Percentiles rank a stretch among this genome's conserved stretches.
Conservation (phyloP, 2,113 vertebrate genomes). For the Potamarius usumacintae region DNA sequence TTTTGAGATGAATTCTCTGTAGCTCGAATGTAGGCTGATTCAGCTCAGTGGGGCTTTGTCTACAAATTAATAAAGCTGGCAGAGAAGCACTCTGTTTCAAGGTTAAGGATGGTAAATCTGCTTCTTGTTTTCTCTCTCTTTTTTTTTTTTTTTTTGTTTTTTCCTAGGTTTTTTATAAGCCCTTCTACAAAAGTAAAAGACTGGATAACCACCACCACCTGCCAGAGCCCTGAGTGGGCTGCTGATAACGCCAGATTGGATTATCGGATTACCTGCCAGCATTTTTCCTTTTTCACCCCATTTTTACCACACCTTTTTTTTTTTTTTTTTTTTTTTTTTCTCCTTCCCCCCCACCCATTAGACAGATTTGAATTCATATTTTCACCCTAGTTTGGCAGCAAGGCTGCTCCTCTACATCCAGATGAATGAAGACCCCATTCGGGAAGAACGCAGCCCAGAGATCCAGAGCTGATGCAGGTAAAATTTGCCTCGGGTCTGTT, state of each 20-base stretch:
- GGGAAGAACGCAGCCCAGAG: slow-evolving; percentile 89
- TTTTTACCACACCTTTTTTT: not conserved
- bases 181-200: slow-evolving; percentile 36
- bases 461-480: slow-evolving; percentile 96
- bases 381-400: slow-evolving; percentile 84
- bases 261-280: slow-evolving; percentile 29
- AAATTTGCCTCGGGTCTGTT: slow-evolving; percentile 15
- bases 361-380: slow-evolving; percentile 29
- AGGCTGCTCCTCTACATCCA: slow-evolving; percentile 89
- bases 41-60: not conserved
- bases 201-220: slow-evolving; percentile 38
- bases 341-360: not conserved
- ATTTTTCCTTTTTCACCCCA: not conserved
- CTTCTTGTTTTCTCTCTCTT: not conserved
- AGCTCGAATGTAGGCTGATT: not conserved
- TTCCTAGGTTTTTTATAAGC: slow-evolving; percentile 43
- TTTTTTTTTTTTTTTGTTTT: not conserved
- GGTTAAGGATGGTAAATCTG: not conserved
- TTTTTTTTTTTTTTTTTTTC: not conserved
- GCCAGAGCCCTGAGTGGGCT: slow-evolving; percentile 47
- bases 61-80: slow-evolving; percentile 1
- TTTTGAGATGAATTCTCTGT: not conserved
- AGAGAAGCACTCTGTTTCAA: not conserved
- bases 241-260: slow-evolving; percentile 19
- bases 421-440: slow-evolving; percentile 99